Percentiles rank a stretch among this genome's conserved stretches.
phyloP scores from a whole-genome alignment of 2,113 vertebrate species.

The Elephantulus edwardii region DNA sequence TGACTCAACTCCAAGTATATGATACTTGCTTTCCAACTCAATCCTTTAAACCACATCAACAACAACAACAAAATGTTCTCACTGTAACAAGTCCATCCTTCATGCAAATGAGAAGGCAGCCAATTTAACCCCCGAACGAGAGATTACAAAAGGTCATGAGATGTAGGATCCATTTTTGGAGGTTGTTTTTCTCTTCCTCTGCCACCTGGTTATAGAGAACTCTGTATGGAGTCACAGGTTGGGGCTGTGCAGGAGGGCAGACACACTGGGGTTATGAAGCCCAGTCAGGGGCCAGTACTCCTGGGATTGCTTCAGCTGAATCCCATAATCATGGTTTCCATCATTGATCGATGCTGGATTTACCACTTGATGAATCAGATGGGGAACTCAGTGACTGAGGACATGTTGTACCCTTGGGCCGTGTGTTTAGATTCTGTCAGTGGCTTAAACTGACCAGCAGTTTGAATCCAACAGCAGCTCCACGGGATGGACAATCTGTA shows the following conservation, averaged over 20 bases:
- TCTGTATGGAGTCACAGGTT: accelerated
- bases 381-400: not conserved
- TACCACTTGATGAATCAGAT: not conserved
- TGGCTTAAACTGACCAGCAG: too few relatives aligned
- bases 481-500: too few relatives aligned
- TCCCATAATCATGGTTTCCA: too few relatives aligned
- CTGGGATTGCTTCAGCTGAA: not conserved
- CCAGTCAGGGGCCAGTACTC: not conserved
- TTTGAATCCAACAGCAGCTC: too few relatives aligned
- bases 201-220: not conserved
- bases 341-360: not conserved
- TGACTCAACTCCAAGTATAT: too few relatives aligned
- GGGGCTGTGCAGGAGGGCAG: not conserved
- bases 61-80: not conserved
- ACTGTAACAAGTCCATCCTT: not conserved
- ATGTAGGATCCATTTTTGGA: not conserved
- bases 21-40: not conserved
- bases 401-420: not conserved
- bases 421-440: not conserved
- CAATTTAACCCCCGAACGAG: not conserved
- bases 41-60: not conserved
- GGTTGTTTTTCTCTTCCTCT: not conserved
- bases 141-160: not conserved
- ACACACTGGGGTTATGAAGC: not conserved
- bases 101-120: not conserved